Evolutionary conservation across 2,797 vertebrate species (phyloP).

Genomic region (Carcharodon carcharias): DNA sequence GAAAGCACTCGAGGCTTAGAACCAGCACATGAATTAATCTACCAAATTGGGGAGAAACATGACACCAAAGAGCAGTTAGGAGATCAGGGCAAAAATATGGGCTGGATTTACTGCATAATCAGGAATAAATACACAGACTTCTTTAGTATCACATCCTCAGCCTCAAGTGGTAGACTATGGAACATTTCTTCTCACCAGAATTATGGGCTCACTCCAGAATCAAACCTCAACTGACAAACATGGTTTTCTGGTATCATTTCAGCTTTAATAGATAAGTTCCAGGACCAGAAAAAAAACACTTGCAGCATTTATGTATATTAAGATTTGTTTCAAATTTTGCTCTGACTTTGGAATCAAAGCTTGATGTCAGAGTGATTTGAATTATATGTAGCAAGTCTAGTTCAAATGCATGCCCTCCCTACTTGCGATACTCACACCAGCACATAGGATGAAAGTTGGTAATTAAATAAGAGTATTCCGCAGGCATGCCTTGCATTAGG

Average conservation of each 20-base stretch:
- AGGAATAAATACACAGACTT: neutral
- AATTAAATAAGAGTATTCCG: neutral
- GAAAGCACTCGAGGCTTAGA: neutral
- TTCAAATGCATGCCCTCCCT: neutral
- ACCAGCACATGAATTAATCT: neutral
- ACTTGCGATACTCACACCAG: neutral
- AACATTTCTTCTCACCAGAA: neutral
- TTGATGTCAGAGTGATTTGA: neutral
- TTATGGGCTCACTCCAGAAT: neutral
- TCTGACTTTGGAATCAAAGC: neutral
- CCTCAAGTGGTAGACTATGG: neutral
- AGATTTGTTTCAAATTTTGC: conserved; percentile 1
- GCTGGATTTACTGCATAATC: neutral
- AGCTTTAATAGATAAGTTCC: neutral
- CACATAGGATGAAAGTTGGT: neutral
- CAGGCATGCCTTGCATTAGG: neutral
- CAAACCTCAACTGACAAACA: neutral
- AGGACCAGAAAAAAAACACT: too few relatives aligned
- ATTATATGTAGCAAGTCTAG: neutral
- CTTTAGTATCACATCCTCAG: neutral
- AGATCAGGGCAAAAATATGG: neutral
- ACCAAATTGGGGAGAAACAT: neutral
- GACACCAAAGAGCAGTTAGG: neutral
- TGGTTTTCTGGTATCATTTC: neutral
- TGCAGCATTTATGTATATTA: too few relatives aligned